Evolutionary conservation across 1,140 invertebrate genomes (phyloP), one percentile per base, ranked within the genome.

Genomic region (Euglossa dilemma): DNA sequence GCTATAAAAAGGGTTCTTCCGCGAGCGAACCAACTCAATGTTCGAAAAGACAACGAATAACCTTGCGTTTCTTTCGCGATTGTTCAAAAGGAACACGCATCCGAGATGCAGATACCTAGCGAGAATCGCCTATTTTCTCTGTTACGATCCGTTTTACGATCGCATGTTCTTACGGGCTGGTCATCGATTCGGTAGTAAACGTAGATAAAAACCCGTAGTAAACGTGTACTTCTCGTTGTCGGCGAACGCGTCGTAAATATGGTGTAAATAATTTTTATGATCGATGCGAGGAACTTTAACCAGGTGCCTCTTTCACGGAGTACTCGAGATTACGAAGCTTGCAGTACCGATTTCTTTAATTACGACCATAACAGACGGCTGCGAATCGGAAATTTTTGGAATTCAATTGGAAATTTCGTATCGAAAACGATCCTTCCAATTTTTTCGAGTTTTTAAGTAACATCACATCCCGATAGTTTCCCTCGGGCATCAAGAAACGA

Each of bases 71-170:
- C 78, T 20, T 5, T 20, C 16, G 28, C 47, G 28, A 80, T 56
- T 28, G 59, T 74, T 75, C n/a, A 25, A 57, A 36, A 2, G 18
- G 12, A 50, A 20, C 18, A 9, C 12, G 52, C 28, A 43, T 20
- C 18, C 23, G n/a, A 2, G 25, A 67, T 67, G 63, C 63, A 57
- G 69, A 52, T 76, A 59, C 14, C 6, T 14, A 9, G 23, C 63
- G 43, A n/a, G 52, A 20, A 74, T 66, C n/a, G n/a, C 36, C 36
- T 43, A 56, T 50, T 57, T 57, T 28, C 36, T 69, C 25, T n/a
- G 12, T 81, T 67, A 82, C 73, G 63, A 75, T 6, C 54, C 16
- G 23, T 76, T 82, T 82, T 82, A 82, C 20, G 12, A 45, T 23
- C 5, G 25, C 45, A 23, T 69, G 63, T 76, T 52, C 43, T 67